Evolutionary conservation across 64 coral and sea anemone genomes (phyloP), one percentile per base, ranked within the genome.

Genomic region (Montipora foliosa): DNA sequence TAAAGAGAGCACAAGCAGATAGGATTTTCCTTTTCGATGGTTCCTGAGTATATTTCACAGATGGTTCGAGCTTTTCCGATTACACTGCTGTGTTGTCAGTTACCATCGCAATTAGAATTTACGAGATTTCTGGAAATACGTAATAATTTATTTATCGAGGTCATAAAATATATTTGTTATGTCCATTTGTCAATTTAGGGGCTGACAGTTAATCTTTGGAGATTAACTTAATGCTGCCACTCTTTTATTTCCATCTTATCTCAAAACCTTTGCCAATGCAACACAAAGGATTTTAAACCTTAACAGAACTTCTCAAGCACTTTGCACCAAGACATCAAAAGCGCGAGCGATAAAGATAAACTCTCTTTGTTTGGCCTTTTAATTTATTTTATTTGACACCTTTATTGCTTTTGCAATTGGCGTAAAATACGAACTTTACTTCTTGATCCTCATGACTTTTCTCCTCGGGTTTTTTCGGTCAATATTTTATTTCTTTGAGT

Each of bases 181-280:
- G 13, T 83, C 81, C 81, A 67, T 83, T 67, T 67, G 81, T 47
- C 81, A 83, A 64, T 84, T 82, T 62, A 82, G 52, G 55, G 24
- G 62, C 59, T 62, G 15, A 1, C 47, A 70, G 44, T 86, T 86
- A 71, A 86, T 72, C 82, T 45, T 22, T 11, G 68, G 9, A 86
- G 82, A 86, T 71, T 72, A 71, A 69, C 66, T 10, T 71, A 48
- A 71, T 86, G 66, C 16, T 72, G 67, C 66, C n/a, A 13, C 37
- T 19, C 66, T 67, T 21, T 86, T 24, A 44, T 84, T 20, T 8
- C 3, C 46, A 78, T 78, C 15, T 48, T 78, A 86, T 67, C 64
- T 71, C 6, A 48, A 44, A 73, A 71, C 45, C 66, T 76, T 71
- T 86, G 82, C 67, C 64, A 86, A 24, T 16, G 17, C 64, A 71